A percentile compares a stretch with the other conserved stretches of the same genome.
Evolutionary conservation across 1,140 invertebrate species (phyloP).

Genomic region (Bombus waltoni): DNA sequence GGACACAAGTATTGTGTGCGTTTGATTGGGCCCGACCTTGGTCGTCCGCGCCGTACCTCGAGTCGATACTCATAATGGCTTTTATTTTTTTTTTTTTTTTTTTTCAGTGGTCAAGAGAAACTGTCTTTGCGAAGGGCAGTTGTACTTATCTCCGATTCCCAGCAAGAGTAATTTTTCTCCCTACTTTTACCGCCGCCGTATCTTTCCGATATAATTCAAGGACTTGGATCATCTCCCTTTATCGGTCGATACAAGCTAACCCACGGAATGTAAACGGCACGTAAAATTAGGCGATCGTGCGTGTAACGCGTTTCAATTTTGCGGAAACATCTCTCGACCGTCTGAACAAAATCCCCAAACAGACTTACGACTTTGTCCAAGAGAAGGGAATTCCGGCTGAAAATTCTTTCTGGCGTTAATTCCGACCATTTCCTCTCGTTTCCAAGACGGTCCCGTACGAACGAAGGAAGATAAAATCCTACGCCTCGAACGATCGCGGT

Average conservation of each 20-base stretch:
- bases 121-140: background rate
- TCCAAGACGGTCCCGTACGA: too few species aligned
- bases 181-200: background rate
- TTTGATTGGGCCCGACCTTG: too few species aligned
- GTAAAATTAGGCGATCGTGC: slow-evolving; percentile 31
- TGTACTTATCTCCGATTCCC: too few species aligned
- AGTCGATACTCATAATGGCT: too few species aligned
- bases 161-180: too few species aligned
- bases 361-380: slow-evolving; percentile 11
- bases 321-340: slow-evolving; percentile 14
- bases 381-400: slow-evolving; percentile 15
- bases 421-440: slow-evolving; percentile 8
- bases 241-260: background rate
- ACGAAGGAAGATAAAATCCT: background rate
- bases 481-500: background rate
- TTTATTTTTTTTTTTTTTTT: too few species aligned
- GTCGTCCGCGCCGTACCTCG: too few species aligned
- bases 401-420: slow-evolving; percentile 31
- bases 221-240: background rate
- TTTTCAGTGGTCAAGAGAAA: background rate
- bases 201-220: background rate
- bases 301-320: slow-evolving; percentile 36
- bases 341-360: slow-evolving; percentile 14
- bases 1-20: too few species aligned
- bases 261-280: background rate